Evolutionary conservation across 2,113 vertebrate species (phyloP).

Genomic region (Sialia sialis): DNA sequence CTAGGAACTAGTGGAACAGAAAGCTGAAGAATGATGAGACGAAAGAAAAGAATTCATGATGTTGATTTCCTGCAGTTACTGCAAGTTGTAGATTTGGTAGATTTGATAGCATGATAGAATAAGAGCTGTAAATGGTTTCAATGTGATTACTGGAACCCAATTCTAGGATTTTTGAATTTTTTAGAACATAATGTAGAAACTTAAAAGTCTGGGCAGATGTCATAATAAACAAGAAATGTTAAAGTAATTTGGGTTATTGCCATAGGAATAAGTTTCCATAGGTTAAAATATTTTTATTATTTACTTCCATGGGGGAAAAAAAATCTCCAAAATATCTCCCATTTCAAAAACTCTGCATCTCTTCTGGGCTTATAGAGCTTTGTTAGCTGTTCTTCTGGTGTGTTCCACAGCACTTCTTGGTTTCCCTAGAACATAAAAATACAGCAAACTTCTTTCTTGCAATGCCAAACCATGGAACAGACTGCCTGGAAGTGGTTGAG

Average conservation of each 20-base stretch:
- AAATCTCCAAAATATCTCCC: not conserved
- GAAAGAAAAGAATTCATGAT: not conserved
- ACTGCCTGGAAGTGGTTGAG: not conserved
- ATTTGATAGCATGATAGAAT: not conserved
- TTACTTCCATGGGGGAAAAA: not conserved
- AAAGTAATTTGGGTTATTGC: not conserved
- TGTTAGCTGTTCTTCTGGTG: not conserved
- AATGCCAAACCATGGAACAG: not conserved
- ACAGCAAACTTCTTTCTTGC: not conserved
- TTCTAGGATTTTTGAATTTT: not conserved
- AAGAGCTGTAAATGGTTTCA: not conserved
- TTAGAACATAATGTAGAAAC: not conserved
- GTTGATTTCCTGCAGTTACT: not conserved
- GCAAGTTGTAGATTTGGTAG: not conserved
- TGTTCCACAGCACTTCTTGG: not conserved
- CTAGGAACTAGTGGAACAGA: not conserved
- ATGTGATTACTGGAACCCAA: not conserved
- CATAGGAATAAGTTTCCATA: not conserved
- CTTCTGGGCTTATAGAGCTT: not conserved
- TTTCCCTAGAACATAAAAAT: not conserved
- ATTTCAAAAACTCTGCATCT: not conserved
- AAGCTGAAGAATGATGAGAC: not conserved
- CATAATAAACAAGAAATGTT: not conserved
- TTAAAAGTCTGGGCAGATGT: not conserved
- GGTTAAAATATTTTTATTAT: not conserved